A percentile compares a stretch with the other conserved stretches of the same genome.
Conservation (phyloP, 1,140 invertebrate genomes). For the Calephelis nemesis region DNA sequence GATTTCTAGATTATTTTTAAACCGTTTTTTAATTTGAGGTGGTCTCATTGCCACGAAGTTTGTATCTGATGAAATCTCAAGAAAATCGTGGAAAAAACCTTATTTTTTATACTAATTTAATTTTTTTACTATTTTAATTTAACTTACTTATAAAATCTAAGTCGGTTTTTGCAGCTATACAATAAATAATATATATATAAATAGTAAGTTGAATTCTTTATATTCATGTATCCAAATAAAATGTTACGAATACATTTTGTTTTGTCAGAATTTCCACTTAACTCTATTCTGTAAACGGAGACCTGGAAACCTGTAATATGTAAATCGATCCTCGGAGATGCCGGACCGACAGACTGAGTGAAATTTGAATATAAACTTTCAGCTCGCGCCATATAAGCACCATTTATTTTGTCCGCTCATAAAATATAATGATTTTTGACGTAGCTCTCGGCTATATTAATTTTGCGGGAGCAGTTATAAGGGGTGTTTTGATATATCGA, state of each 20-base stretch:
- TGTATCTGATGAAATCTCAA: no score
- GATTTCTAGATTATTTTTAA: no score
- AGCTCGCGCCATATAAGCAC: conserved; percentile 61
- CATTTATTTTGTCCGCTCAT: conserved; percentile 73
- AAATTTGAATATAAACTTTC: conserved; percentile 78
- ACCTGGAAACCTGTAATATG: conserved; percentile 74
- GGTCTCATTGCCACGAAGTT: no score
- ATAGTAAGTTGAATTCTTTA: no score
- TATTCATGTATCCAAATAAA: no score
- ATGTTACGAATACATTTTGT: neutral
- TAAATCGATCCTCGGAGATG: conserved; percentile 77
- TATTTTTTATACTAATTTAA: no score
- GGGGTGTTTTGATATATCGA: conserved; percentile 53
- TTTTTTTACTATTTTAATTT: no score
- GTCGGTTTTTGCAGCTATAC: no score
- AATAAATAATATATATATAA: no score
- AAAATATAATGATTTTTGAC: conserved; percentile 79
- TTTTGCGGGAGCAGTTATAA: conserved; percentile 56
- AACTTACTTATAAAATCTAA: no score
- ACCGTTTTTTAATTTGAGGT: no score
- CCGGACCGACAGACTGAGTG: conserved; percentile 60
- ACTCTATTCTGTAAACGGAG: conserved; percentile 41
- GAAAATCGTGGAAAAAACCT: no score
- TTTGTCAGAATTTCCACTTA: conserved; percentile 26
- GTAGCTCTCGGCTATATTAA: conserved; percentile 65